Conservation (phyloP, 2,113 vertebrate species). For the Corvus cornix region DNA sequence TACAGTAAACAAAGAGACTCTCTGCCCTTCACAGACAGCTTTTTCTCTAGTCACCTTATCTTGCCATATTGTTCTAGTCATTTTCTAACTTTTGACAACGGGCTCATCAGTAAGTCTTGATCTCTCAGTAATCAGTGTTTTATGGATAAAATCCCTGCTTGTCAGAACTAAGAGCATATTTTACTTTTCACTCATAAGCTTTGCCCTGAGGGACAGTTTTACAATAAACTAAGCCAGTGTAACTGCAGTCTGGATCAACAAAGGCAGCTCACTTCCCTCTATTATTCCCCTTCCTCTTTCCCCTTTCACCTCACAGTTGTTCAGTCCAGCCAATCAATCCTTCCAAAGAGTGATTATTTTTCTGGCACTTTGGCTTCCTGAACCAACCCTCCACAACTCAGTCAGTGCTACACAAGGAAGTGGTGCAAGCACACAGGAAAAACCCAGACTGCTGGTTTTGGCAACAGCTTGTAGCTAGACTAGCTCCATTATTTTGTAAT, state of each 20-base stretch:
- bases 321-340: constrained; percentile 16
- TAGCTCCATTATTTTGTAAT: not conserved
- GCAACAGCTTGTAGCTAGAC: not conserved
- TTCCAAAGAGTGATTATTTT: not conserved
- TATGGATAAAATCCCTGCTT: not conserved
- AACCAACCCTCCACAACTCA: not conserved
- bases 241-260: not conserved
- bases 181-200: not conserved
- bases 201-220: not conserved
- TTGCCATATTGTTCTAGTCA: not conserved
- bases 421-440: constrained; percentile 1
- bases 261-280: constrained; percentile 23
- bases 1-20: not conserved
- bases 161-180: not conserved
- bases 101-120: not conserved
- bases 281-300: constrained; percentile 29
- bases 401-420: not conserved
- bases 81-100: not conserved
- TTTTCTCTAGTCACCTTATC: not conserved
- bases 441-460: not conserved
- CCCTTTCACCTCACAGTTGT: constrained; percentile 7
- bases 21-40: not conserved
- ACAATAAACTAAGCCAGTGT: not conserved
- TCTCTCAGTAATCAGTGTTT: not conserved
- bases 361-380: constrained; percentile 19